Base-by-base conservation (phyloP, 2,113 vertebrate species). In the crab-eating macaque (Macaca fascicularis) region DNA sequence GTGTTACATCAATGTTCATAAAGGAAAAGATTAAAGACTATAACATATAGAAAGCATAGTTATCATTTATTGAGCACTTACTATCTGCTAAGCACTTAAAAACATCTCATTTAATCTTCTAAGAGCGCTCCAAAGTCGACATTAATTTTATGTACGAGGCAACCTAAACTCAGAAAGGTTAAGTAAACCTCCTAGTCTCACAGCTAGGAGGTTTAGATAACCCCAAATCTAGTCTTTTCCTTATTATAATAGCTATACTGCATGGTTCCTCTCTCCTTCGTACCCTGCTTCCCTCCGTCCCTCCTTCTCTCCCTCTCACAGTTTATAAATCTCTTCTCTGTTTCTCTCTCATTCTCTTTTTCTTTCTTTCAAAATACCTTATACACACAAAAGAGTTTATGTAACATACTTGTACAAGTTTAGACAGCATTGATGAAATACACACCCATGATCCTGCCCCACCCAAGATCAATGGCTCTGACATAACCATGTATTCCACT, bases 231-330 rank as follows among this genome's bases (percentile, higher is more conserved):
- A 12, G 6, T 55, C 9, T 32, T n/a, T 74, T 45, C 35, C 17
- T 79, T 72, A 59, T 23, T 30, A 30, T 32, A 32, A 64, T 32
- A 20, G 13, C 6, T 69, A 2, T 19, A 27, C 32, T 52, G 1
- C n/a, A 35, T 69, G 1, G 2, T 76, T 64, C 2, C 17, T 52
- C 3, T 43, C 16, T 61, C 11, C 1, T 4, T 32, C 1, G 12
- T 4, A 22, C 25, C 25, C 38, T 16, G 16, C 6, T 40, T 64
- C 45, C 52, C 23, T 59, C 14, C 4, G 8, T 52, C 27, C 3
- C 16, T 76, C 72, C 79, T 22, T 55, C 22, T 16, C 20, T 50
- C n/a, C 30, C 8, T 57, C 3, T 32, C 9, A 76, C 23, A 12
- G 32, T 35, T 2, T 32, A 30, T 67, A 67, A 32, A 67, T 67